phyloP scores from a whole-genome alignment of 2,113 vertebrate species.

The Caretta caretta region DNA sequence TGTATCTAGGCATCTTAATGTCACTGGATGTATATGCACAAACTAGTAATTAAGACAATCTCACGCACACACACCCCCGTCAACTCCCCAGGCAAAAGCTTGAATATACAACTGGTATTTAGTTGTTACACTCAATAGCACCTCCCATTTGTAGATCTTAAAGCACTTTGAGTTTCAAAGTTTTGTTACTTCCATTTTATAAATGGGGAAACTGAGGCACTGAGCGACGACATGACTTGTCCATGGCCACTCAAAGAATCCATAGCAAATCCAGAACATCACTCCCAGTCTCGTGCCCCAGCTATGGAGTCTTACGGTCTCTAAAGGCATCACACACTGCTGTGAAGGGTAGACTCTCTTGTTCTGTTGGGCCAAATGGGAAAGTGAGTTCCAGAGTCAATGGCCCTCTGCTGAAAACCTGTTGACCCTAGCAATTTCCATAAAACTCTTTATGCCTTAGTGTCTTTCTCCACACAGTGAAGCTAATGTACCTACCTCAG shows the following conservation, averaged over 20 bases:
- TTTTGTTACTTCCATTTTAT: background rate
- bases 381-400: background rate
- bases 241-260: background rate
- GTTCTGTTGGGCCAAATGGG: background rate
- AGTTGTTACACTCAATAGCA: background rate
- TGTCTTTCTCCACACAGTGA: background rate
- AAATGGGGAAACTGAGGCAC: background rate
- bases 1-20: background rate
- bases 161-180: background rate
- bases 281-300: background rate
- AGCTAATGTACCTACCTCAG: background rate
- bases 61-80: too few relatives aligned
- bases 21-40: slow-evolving; percentile 39
- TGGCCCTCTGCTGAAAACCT: background rate
- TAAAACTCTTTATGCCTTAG: background rate
- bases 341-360: background rate
- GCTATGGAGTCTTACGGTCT: background rate
- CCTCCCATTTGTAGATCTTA: background rate
- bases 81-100: background rate
- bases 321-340: background rate
- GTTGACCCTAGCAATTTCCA: background rate
- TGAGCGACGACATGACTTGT: background rate
- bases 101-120: slow-evolving; percentile 24
- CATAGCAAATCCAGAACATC: background rate
- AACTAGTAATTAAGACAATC: slow-evolving; percentile 16